Evolutionary conservation across 2,888 invertebrate species (phyloP), one percentile per base, ranked within the genome.

Genomic region (Clistopyga incitator): DNA sequence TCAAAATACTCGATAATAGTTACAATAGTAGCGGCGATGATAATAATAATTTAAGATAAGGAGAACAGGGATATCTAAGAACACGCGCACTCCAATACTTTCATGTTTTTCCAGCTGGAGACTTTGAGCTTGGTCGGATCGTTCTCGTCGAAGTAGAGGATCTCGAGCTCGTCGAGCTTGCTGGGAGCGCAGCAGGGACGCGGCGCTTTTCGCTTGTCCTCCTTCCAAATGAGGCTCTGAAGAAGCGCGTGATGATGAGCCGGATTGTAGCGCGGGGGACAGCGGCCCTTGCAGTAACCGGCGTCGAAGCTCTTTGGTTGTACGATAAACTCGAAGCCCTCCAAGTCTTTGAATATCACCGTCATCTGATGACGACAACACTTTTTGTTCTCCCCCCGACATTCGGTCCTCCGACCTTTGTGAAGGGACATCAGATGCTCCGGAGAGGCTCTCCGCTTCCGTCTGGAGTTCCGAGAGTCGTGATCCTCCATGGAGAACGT

Each of bases 271-370:
- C 95, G 94, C 0, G 95, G 95, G 0, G 96, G 96, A 89, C 96
- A 96, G 65, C 95, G 94, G 3, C 96, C 96, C 83, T 95, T 95
- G 90, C 96, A 96, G 89, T 95, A 96, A 15, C 96, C 96, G 0
- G 96, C 96, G 90, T 96, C 96, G 90, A 96, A 96, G 18, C 93
- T 94, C 90, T 95, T 95, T n/a, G 96, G 96, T 85, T 96, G 95
- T 65, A 96, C 93, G 68, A 96, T 95, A 87, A 95, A 95, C 85
- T 95, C 95, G 90, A 95, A 95, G 25, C 95, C 95, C 84, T 95
- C 94, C 38, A 96, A 93, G 78, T 96, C 95, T 86, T 95, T 95
- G 89, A 96, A 96, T 59, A 94, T 94, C 0, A 96, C 96, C 67
- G 94, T 94, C 94, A 96, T 95, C 70, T 94, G 94, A 90, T 96